Conservation (phyloP, 2,888 invertebrate species). For the Mamestra brassicae region DNA sequence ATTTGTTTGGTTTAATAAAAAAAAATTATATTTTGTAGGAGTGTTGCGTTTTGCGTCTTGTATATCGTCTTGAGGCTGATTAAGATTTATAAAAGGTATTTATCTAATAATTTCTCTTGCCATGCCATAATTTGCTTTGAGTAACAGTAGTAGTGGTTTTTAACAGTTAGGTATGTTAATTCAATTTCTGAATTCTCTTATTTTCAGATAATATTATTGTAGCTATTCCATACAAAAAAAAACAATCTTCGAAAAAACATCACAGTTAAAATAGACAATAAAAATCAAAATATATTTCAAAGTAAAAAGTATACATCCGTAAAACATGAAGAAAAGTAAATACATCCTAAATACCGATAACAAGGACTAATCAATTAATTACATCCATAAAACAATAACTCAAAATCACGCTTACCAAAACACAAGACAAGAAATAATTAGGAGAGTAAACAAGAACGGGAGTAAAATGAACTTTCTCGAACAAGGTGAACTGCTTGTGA, state of each 20-base stretch:
- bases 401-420: conserved; percentile 11
- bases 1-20: conserved; percentile 29
- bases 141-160: not conserved
- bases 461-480: conserved; percentile 79
- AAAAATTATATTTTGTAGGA: conserved; percentile 13
- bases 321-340: not conserved
- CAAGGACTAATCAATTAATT: not conserved
- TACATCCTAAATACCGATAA: too few species aligned
- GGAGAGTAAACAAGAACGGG: conserved; percentile 77
- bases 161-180: not conserved
- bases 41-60: not conserved
- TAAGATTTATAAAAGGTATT: not conserved
- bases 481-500: conserved; percentile 84
- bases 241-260: not conserved
- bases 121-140: too few species aligned
- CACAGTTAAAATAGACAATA: not conserved
- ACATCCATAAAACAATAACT: conserved; percentile 6
- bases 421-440: conserved; percentile 65
- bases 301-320: not conserved
- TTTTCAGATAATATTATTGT: not conserved
- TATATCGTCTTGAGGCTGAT: not conserved
- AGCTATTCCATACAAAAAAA: not conserved
- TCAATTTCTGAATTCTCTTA: not conserved
- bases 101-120: too few species aligned
- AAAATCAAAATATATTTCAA: not conserved